Evolutionary conservation across 1,140 invertebrate species (phyloP).

Genomic region (Pseudomyrmex gracilis): DNA sequence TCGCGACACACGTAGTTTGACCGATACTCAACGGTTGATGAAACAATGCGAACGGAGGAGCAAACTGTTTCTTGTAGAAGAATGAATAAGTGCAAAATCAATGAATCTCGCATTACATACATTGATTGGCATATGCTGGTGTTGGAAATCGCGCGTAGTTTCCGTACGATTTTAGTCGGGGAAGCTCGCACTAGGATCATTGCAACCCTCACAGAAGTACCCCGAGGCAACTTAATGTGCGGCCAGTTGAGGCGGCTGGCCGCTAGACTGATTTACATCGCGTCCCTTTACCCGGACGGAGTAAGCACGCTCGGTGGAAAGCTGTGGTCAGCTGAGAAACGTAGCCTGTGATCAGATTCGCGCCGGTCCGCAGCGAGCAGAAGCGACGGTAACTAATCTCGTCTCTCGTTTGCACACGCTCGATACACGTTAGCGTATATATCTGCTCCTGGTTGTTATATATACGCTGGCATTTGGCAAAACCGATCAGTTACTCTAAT

Average conservation of each 20-base stretch:
- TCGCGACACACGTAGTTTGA: conserved; percentile 53
- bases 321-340: conserved; percentile 82
- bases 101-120: background rate
- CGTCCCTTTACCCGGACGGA: conserved; percentile 77
- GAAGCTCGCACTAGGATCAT: background rate
- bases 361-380: conserved; percentile 60
- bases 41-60: background rate
- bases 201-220: background rate
- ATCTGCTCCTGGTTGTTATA: background rate
- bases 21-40: conserved; percentile 35
- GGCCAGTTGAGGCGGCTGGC: conserved; percentile 77
- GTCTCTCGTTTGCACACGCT: conserved; percentile 39
- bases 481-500: conserved; percentile 33
- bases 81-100: conserved; percentile 9
- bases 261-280: conserved; percentile 83
- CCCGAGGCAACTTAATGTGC: conserved; percentile 81
- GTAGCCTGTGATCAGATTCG: conserved; percentile 78
- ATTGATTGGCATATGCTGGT: background rate
- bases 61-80: background rate
- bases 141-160: background rate
- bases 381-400: conserved; percentile 62
- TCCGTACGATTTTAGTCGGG: background rate
- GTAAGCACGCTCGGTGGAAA: conserved; percentile 68
- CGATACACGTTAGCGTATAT: background rate
- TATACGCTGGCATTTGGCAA: background rate